Evolutionary conservation across 2,113 vertebrate species (phyloP).

Genomic region (Microcebus tavaratra): DNA sequence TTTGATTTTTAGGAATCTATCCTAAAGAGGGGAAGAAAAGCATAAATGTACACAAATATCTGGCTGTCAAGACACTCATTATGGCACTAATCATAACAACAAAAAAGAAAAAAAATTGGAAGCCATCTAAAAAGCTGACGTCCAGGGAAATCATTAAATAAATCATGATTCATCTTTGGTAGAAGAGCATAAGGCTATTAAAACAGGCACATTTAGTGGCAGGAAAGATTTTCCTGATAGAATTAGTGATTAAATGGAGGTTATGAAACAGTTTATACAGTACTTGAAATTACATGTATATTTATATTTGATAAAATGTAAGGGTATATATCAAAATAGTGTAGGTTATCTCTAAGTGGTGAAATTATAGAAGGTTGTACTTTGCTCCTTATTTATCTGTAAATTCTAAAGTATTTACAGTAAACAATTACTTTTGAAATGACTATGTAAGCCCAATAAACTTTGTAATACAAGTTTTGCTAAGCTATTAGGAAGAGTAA

Average conservation of each 20-base stretch:
- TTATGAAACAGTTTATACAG: background rate
- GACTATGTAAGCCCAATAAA: background rate
- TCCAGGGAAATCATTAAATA: background rate
- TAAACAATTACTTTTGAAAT: background rate
- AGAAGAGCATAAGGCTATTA: background rate
- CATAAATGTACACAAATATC: background rate
- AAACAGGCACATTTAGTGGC: background rate
- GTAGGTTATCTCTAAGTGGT: background rate
- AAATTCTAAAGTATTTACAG: background rate
- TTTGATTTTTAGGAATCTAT: background rate
- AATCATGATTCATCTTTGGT: background rate
- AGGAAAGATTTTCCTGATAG: background rate
- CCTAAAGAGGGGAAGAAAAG: background rate
- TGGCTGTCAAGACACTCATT: background rate
- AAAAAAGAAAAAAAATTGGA: background rate
- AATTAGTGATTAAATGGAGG: background rate
- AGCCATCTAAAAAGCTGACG: background rate
- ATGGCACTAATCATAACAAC: background rate
- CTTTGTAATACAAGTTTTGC: background rate
- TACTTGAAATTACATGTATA: background rate
- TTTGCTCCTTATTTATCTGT: background rate
- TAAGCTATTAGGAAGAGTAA: background rate
- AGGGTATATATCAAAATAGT: background rate
- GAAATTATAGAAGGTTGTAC: background rate
- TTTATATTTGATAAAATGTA: background rate